Evolutionary conservation across 2,888 invertebrate species (phyloP).

Genomic region (Plebejus anna): DNA sequence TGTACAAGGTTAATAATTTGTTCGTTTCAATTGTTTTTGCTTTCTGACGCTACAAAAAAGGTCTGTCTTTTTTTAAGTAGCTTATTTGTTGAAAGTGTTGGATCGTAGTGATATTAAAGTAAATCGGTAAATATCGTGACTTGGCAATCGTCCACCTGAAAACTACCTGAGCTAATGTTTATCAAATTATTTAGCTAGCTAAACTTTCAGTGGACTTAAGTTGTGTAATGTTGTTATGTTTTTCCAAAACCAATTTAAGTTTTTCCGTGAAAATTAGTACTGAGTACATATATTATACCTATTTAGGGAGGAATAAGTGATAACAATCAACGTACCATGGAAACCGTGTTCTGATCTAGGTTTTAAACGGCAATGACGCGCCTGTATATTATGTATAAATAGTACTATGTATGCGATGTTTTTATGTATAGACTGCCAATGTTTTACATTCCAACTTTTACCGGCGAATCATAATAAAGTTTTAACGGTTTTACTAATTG

Average conservation of each 20-base stretch:
- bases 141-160: constrained; percentile 10
- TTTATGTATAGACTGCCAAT: not conserved
- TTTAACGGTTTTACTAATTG: not conserved
- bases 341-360: no score
- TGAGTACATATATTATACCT: no score
- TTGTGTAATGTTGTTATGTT: not conserved
- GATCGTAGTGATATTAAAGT: not conserved
- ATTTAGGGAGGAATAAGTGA: no score
- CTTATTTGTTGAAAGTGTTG: not conserved
- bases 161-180: not conserved
- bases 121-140: constrained; percentile 7
- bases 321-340: no score
- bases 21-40: not conserved
- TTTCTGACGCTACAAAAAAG: not conserved
- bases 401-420: no score
- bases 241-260: no score
- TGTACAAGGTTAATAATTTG: not conserved
- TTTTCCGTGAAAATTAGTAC: no score
- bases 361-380: no score
- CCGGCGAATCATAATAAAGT: not conserved
- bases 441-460: not conserved
- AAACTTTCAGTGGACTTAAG: not conserved
- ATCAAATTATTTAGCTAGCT: not conserved
- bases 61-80: not conserved
- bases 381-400: no score